Conservation (phyloP, 2,113 vertebrate species). For the Scolopax mira region DNA sequence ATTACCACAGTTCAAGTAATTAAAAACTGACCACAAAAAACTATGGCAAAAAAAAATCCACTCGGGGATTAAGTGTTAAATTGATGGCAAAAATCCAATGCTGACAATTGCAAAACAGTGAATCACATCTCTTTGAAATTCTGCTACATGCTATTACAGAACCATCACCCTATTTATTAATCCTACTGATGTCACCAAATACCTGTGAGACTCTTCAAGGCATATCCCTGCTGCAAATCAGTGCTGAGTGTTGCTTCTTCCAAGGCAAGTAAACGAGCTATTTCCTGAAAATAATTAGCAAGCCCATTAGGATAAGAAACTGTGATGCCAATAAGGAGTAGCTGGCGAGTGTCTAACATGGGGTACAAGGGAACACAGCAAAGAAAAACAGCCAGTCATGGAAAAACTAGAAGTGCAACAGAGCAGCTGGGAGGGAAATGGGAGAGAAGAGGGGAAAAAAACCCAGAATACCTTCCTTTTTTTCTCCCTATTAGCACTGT, state of each 20-base stretch:
- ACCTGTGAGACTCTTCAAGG: conserved; percentile 98
- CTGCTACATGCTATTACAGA: not conserved
- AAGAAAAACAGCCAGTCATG: not conserved
- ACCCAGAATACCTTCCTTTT: not conserved
- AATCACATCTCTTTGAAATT: not conserved
- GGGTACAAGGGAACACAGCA: not conserved
- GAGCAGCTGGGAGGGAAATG: not conserved
- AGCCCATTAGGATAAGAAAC: not conserved
- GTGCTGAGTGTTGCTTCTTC: conserved; percentile 97
- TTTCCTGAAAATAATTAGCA: conserved; percentile 81
- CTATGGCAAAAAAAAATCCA: not conserved
- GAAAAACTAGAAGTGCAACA: not conserved
- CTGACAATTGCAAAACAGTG: not conserved
- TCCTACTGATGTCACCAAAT: not conserved
- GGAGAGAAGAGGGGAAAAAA: not conserved
- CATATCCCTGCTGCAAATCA: conserved; percentile 96
- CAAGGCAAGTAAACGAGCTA: conserved; percentile 92
- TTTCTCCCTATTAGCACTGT: not conserved
- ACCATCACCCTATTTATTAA: not conserved
- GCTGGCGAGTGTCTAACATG: not conserved
- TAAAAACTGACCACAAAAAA: not conserved
- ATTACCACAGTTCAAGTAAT: not conserved
- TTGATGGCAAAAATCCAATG: not conserved
- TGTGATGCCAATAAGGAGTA: not conserved
- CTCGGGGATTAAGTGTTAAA: not conserved